Evolutionary conservation across 2,888 invertebrate species (phyloP).

Genomic region (Nephrotoma flavescens): DNA sequence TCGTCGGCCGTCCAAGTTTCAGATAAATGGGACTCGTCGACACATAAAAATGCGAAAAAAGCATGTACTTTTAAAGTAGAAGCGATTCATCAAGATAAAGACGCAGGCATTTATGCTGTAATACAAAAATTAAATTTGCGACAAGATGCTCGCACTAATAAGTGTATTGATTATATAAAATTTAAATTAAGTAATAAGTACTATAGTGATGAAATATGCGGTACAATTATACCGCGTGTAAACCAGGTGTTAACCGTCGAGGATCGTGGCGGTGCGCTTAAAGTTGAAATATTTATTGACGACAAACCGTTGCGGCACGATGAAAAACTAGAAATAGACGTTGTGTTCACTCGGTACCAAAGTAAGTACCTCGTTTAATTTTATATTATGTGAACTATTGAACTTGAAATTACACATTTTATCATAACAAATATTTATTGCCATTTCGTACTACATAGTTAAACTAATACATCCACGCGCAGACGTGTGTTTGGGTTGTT

Average conservation of each 20-base stretch:
- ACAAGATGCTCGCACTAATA: background rate
- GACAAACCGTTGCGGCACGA: background rate
- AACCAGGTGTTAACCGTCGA: background rate
- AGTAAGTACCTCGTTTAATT: background rate
- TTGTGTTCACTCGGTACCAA: background rate
- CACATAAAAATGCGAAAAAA: background rate
- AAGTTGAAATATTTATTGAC: background rate
- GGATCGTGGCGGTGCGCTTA: background rate
- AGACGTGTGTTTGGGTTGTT: background rate
- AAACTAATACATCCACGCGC: background rate
- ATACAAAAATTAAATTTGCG: background rate
- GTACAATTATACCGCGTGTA: background rate
- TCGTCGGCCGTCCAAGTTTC: background rate
- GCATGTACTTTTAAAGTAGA: background rate
- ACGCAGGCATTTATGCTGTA: background rate
- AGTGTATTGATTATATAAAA: constrained; percentile 2
- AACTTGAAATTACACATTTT: background rate
- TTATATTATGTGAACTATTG: background rate
- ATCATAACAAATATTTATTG: background rate
- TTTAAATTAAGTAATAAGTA: background rate
- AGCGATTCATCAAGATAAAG: background rate
- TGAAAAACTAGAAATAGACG: background rate
- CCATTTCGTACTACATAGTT: background rate
- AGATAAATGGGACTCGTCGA: background rate
- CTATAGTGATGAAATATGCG: constrained; percentile 1